These are phyloP conservation scores for Hemaris fuciformis DNA, from an alignment of 2,888 invertebrate genomes.

Conservation along the genomic window DNA sequence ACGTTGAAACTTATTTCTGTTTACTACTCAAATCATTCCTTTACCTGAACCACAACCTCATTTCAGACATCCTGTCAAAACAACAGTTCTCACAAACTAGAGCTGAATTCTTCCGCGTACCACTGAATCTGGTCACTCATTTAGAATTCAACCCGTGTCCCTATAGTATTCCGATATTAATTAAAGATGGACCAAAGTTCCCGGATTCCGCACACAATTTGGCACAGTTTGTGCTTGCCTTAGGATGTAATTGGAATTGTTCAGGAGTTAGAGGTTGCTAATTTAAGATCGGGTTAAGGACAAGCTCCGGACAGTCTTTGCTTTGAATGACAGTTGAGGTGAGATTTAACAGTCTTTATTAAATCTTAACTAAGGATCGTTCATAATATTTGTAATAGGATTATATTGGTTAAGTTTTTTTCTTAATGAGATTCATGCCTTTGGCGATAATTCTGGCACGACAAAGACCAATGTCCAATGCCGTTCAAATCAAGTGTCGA, in stretches of 20 bases:
- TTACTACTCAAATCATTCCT: neutral
- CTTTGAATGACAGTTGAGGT: slow-evolving; percentile 18
- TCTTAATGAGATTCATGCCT: too few species aligned
- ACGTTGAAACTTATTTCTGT: neutral
- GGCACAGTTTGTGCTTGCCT: slow-evolving; percentile 48
- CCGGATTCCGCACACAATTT: slow-evolving; percentile 59
- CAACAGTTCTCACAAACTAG: neutral
- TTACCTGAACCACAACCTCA: neutral
- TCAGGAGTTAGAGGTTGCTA: slow-evolving; percentile 65
- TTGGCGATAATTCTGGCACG: too few species aligned
- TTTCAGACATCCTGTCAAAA: slow-evolving; percentile 2
- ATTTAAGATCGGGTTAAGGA: slow-evolving; percentile 62
- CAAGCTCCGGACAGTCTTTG: slow-evolving; percentile 44
- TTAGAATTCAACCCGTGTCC: slow-evolving; percentile 46
- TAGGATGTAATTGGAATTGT: slow-evolving; percentile 77
- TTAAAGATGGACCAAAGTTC: slow-evolving; percentile 66
- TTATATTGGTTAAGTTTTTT: too few species aligned
- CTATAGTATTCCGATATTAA: slow-evolving; percentile 58
- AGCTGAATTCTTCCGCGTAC: neutral
- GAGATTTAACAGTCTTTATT: too few species aligned
- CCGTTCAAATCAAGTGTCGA: too few species aligned
- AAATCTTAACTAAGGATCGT: too few species aligned
- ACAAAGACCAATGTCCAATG: too few species aligned
- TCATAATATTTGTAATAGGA: too few species aligned
- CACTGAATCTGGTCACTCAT: slow-evolving; percentile 30